Base-by-base conservation (phyloP, 2,113 vertebrate genomes). In the Sisor rabdophorus region DNA sequence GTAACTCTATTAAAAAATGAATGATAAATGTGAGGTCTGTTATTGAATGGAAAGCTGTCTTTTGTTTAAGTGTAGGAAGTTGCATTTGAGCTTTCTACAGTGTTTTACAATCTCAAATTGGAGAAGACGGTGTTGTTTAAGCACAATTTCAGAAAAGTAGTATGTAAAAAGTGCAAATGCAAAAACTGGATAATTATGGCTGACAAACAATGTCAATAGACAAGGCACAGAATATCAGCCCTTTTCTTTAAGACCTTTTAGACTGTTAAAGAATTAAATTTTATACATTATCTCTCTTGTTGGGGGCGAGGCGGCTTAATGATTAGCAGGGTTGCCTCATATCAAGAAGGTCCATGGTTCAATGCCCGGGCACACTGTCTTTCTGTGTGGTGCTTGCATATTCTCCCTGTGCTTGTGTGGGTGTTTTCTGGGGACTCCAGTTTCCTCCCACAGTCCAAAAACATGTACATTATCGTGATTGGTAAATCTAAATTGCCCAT, bases 21-120 rank as follows among this genome's bases (percentile, higher is more conserved):
- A 67, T 16, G 76, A 90, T 89, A 91, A 89, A 90, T 85, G 85
- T 88, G 91, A 89, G 89, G 89, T 88, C 88, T 86, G 79, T 78
- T 4, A 20, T 56, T 44, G 54, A 64, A 82, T 26, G 59, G 70
- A 77, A 78, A 53, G 74, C 40, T 81, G 74, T 81, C 73, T 82
- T 84, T 69, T 75, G 52, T 44, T 40, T 24, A 63, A 85, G 69
- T 85, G 73, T 76, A 80, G 72, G 75, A 79, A 74, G 71, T 85
- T 86, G 67, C 76, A 84, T 81, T 89, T 90, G 90, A 92, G 86
- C 89, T 90, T 91, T 89, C 88, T 84, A 82, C 87, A 73, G 60
- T 8, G 59, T 53, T 78, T 68, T 53, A 53, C 19, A 20, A 40
- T 2, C 24, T 65, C 13, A 40, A 68, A 16, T 78, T 52, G 32